Evolutionary conservation across 2,888 invertebrate species (phyloP).

Genomic region (Eueremaeus valkanovi): DNA sequence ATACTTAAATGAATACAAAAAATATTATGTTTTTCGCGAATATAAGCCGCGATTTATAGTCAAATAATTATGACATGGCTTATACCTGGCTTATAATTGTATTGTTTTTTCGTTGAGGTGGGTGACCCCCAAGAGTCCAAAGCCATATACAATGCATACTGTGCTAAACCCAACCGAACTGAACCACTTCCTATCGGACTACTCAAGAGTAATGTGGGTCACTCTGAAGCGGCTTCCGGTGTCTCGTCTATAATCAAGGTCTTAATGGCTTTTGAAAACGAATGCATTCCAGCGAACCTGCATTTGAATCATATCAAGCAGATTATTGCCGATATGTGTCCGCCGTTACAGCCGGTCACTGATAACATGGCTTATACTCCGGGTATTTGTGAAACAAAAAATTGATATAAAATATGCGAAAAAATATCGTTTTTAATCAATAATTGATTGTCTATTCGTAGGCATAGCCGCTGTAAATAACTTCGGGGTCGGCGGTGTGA

Average conservation of each 20-base stretch:
- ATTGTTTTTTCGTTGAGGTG: too few species aligned
- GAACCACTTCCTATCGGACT: slow-evolving; percentile 87
- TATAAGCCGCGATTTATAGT: too few species aligned
- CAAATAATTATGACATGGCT: too few species aligned
- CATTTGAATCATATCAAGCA: slow-evolving; percentile 56
- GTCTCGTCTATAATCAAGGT: slow-evolving; percentile 50
- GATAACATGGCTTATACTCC: slow-evolving; percentile 5
- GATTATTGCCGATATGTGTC: slow-evolving; percentile 51
- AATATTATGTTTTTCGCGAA: neutral
- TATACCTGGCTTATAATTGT: too few species aligned
- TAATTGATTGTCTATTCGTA: neutral
- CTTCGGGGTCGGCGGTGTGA: slow-evolving; percentile 31
- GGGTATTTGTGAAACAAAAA: neutral
- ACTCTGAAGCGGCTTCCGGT: slow-evolving; percentile 67
- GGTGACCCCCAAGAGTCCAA: slow-evolving; percentile 58
- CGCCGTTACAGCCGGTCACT: slow-evolving; percentile 1
- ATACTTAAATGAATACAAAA: neutral
- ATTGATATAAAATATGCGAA: neutral
- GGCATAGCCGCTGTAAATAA: slow-evolving; percentile 34
- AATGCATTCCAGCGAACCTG: slow-evolving; percentile 56
- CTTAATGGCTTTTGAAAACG: slow-evolving; percentile 55
- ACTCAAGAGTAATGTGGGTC: slow-evolving; percentile 98
- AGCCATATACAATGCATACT: slow-evolving; percentile 63
- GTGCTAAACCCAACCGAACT: slow-evolving; percentile 57
- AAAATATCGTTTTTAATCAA: neutral